Conservation (phyloP, 2,113 vertebrate species). For the Boulengeromyrus knoepffleri region DNA sequence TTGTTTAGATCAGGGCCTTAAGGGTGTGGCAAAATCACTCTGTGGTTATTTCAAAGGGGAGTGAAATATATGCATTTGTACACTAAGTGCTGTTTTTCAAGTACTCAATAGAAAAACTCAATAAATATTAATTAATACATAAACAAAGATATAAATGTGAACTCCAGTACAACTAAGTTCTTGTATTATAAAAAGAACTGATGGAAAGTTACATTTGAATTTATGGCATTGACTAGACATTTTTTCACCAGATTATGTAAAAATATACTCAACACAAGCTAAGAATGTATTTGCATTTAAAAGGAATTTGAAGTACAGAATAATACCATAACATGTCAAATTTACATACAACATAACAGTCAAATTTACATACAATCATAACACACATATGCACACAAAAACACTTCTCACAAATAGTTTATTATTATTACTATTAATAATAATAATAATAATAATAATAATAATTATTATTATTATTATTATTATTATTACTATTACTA, state of each 20-base stretch:
- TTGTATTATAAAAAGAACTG: neutral
- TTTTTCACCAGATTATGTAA: neutral
- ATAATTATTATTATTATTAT: neutral
- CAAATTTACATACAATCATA: neutral
- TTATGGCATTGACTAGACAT: neutral
- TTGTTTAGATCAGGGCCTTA: neutral
- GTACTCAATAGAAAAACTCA: neutral
- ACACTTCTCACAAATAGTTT: neutral
- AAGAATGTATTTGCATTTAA: neutral
- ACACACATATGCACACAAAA: neutral
- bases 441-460: too few relatives aligned
- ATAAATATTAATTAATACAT: neutral
- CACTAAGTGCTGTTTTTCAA: slow-evolving; percentile 1
- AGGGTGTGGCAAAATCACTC: neutral
- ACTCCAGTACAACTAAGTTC: neutral
- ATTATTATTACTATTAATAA: neutral
- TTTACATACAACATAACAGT: neutral
- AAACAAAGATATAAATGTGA: neutral
- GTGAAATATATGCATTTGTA: neutral
- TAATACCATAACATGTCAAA: neutral
- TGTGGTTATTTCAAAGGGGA: neutral
- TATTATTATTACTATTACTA: too few relatives aligned
- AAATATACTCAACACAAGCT: neutral
- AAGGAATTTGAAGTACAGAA: neutral
- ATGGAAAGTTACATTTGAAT: neutral